Base-by-base conservation (phyloP, 2,797 vertebrate species). In the Halcyon leucocephala region DNA sequence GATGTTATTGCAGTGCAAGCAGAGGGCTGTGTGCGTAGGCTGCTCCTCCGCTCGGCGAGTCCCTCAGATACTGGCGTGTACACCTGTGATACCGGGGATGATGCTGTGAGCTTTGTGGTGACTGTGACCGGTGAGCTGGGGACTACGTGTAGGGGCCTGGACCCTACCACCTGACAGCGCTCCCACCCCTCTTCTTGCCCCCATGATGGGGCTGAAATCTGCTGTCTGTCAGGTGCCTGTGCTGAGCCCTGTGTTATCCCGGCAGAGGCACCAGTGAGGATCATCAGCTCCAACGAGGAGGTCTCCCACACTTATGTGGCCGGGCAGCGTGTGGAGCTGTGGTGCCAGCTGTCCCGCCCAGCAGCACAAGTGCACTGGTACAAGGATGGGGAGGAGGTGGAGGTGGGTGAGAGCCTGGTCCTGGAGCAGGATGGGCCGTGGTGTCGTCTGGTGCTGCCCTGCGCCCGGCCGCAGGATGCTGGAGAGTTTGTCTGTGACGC, bases 401-500 rank as follows among this genome's bases (percentile, higher is more conserved):
- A 99, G 87, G 98, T 96, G 52, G 98, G 97, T 0, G 98, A 99
- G 93, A 97, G 97, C 42, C 97, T 99, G 89, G 97, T 98, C 66
- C 97, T 99, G 33, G 99, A 99, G 93, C 92, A 97, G 1, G 98
- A 99, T 65, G 99, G 99, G 4, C 97, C 95, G 3, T 98, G 97
- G 73, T 97, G 97, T 82, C 97, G 97, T 64, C 98, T 99, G 33
- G 98, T 99, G 96, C 98, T 99, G 76, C 97, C 98, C 13, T 97
- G 96, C 0, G 98, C 99, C 54, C 97, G 41, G 74, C 97, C 98
- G 0, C 98, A 98, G 8, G 98, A 99, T 10, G 97, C 99, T 0
- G 99, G 99, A 64, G 99, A 99, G 89, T 99, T 99, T 3, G 98
- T 99, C 95, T 99, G 99, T 0, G 99, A 99, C 1, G 98, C 98